These are phyloP conservation scores for Drosophila phalerata DNA, from an alignment of 2,888 invertebrate species.

Conservation along the genomic window DNA sequence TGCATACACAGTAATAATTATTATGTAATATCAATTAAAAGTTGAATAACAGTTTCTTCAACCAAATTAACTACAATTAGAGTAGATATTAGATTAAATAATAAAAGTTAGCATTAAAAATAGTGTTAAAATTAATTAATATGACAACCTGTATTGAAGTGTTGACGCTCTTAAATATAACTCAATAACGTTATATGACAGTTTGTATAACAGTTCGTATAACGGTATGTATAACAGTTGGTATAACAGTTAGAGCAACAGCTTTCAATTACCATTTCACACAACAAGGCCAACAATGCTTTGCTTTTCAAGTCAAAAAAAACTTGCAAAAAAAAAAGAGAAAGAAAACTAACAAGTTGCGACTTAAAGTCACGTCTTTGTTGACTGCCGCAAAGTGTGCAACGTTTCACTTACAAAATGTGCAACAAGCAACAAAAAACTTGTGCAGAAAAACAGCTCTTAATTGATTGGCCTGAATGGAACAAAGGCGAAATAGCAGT, in stretches of 20 bases:
- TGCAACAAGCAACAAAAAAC: constrained; percentile 13
- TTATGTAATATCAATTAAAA: neutral
- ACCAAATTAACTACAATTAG: neutral
- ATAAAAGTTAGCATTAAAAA: neutral
- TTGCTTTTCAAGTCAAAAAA: neutral
- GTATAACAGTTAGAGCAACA: neutral
- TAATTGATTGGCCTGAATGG: constrained; percentile 64
- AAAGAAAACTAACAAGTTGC: constrained; percentile 3
- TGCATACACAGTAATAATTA: neutral
- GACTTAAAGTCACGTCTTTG: constrained; percentile 32
- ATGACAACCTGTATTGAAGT: too few species aligned
- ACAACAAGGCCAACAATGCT: neutral
- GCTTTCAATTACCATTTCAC: neutral
- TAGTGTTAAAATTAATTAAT: too few species aligned
- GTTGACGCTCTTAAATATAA: too few species aligned
- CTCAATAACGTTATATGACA: too few species aligned
- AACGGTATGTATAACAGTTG: neutral
- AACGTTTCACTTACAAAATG: constrained; percentile 40
- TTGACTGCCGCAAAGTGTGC: constrained; percentile 35
- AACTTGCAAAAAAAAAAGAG: neutral
- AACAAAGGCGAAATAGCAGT: constrained; percentile 25
- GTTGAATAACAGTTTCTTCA: neutral
- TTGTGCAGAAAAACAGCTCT: constrained; percentile 28
- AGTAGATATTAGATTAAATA: too few species aligned
- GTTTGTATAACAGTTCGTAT: constrained; percentile 6